These are phyloP conservation scores for Apogon hyalosoma DNA, from an alignment of 2,797 vertebrate genomes.

Conservation along the genomic window DNA sequence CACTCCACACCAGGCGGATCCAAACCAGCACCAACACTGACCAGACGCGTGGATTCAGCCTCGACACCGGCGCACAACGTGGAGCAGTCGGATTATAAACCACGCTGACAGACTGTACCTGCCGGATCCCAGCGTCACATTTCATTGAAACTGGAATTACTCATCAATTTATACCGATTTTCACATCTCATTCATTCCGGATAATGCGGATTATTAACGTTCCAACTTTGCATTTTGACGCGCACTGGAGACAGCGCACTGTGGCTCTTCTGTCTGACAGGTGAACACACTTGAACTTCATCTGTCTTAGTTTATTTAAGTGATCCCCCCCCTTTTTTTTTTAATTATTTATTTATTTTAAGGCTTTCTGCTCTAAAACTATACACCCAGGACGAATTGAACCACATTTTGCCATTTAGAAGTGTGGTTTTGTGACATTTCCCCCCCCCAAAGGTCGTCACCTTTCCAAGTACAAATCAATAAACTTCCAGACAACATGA, in stretches of 20 bases:
- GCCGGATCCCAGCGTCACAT: neutral
- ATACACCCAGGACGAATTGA: too few species aligned
- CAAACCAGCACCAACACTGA: neutral
- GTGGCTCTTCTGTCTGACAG: neutral
- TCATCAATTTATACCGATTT: too few species aligned
- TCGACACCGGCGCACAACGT: neutral
- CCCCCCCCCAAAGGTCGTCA: neutral
- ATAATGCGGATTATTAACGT: neutral
- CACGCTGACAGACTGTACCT: neutral
- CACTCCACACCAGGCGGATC: neutral
- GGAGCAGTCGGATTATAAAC: neutral
- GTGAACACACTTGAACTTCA: neutral
- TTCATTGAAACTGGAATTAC: rapidly evolving
- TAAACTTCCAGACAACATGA: neutral
- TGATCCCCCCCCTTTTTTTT: neutral
- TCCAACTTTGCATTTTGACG: neutral
- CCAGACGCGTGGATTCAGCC: too few species aligned
- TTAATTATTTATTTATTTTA: neutral
- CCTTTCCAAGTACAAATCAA: neutral
- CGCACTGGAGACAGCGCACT: neutral
- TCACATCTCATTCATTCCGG: neutral
- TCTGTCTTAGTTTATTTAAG: too few species aligned
- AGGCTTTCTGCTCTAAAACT: too few species aligned
- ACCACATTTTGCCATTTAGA: neutral
- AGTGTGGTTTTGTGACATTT: neutral